Evolutionary conservation across 2,888 invertebrate species (phyloP).

Genomic region (Aleiodes alternator): DNA sequence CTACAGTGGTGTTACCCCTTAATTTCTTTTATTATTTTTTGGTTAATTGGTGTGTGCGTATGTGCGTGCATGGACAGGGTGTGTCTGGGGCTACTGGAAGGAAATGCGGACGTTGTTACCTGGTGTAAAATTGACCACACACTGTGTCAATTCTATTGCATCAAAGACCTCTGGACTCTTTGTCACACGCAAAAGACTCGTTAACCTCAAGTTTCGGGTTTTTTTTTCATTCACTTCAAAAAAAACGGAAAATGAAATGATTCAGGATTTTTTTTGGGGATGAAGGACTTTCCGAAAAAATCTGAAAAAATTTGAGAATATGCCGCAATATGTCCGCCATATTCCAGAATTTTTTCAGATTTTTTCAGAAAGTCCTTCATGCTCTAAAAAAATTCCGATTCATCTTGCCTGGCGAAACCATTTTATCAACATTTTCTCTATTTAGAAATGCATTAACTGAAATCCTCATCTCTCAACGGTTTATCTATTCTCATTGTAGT

Average conservation of each 20-base stretch:
- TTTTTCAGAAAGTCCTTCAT: no score
- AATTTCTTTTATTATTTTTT: no score
- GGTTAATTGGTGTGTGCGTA: slow-evolving; percentile 60
- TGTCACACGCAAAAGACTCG: slow-evolving; percentile 70
- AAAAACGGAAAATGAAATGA: not conserved
- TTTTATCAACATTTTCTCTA: not conserved
- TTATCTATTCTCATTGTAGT: slow-evolving; percentile 40
- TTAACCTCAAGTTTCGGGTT: slow-evolving; percentile 62
- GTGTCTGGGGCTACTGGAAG: slow-evolving; percentile 58
- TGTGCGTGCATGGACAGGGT: slow-evolving; percentile 66
- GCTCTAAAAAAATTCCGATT: not conserved
- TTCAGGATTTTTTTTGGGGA: not conserved
- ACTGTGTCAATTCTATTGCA: slow-evolving; percentile 22
- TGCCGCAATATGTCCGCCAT: no score
- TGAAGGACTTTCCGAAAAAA: not conserved
- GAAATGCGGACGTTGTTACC: slow-evolving; percentile 49
- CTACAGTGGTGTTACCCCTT: no score
- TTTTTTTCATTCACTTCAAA: slow-evolving; percentile 24
- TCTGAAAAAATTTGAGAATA: no score
- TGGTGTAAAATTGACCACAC: slow-evolving; percentile 43
- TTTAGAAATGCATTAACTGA: not conserved
- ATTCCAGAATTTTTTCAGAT: no score
- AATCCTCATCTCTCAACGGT: slow-evolving; percentile 20
- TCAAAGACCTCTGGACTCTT: slow-evolving; percentile 58
- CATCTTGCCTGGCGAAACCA: not conserved